Conservation (phyloP, 2,888 invertebrate species). For the Drosophila fungiperda region DNA sequence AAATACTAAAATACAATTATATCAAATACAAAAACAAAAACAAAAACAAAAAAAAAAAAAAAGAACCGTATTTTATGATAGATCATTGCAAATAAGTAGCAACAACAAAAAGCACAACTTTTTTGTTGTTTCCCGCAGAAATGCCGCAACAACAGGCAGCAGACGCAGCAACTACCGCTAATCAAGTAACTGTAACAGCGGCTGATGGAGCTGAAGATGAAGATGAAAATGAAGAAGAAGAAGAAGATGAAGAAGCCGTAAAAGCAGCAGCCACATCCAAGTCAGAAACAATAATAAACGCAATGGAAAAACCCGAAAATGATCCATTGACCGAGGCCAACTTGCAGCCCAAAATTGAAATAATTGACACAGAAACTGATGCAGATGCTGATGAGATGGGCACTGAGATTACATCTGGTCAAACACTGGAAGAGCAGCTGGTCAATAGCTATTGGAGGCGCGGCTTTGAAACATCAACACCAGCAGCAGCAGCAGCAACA, state of each 20-base stretch:
- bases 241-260: background rate
- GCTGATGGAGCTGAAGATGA: conserved; percentile 13
- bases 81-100: conserved; percentile 50
- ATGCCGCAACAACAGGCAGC: conserved; percentile 54
- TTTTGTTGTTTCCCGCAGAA: conserved; percentile 75
- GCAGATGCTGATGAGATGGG: conserved; percentile 25
- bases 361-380: conserved; percentile 35
- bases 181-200: conserved; percentile 26
- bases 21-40: conserved; percentile 32
- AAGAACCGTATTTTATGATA: conserved; percentile 44
- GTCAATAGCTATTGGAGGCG: conserved; percentile 92
- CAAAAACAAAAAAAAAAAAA: conserved; percentile 24
- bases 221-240: conserved; percentile 3
- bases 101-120: conserved; percentile 71
- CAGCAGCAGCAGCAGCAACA: conserved; percentile 58
- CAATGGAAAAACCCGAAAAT: conserved; percentile 29
- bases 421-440: conserved; percentile 89
- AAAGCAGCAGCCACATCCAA: conserved; percentile 6
- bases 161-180: conserved; percentile 61
- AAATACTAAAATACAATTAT: conserved; percentile 52
- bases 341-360: conserved; percentile 51
- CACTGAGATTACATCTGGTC: conserved; percentile 13
- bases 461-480: conserved; percentile 86
- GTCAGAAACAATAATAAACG: conserved; percentile 19
- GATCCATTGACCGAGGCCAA: conserved; percentile 27